Evolutionary conservation across 2,797 vertebrate genomes (phyloP), one percentile per base, ranked within the genome.

Genomic region (Graptemys geographica): DNA sequence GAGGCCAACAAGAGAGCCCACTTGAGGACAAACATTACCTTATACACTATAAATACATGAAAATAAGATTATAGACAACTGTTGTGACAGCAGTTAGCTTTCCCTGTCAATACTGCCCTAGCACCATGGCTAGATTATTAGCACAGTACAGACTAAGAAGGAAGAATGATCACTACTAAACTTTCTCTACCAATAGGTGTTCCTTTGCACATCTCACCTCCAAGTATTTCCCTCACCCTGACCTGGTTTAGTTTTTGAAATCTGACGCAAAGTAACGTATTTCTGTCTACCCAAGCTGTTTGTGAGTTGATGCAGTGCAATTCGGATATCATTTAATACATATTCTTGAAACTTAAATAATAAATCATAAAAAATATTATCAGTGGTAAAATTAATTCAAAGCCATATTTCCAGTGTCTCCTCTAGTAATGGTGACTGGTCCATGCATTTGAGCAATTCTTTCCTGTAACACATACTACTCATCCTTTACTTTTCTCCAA

Each of bases 41-140:
- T 80, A 23, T 44, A 49, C 85, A 55, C 97, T 96, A 96, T 96
- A 97, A 97, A 97, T 96, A 97, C n/a, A 33, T 37, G 87, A 93
- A 97, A 96, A 95, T 91, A 92, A 96, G 96, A 97, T 97, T 94
- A 96, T 94, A 96, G 89, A 94, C 84, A 92, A 95, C 92, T 89
- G 84, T 88, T 92, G 96, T 89, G 94, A 84, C 92, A 96, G 86
- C 96, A 90, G 79, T 92, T 89, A 88, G 92, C 81, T 96, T 83
- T 79, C 84, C 92, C 19, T 89, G 83, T 92, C 92, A 90, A 76
- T 90, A 89, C 57, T 2, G 57, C 91, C 33, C 90, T 62, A 49
- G 31, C 51, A 5, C 90, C 31, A 88, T 87, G 65, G 85, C 74
- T 81, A 4, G 72, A 37, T 56, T 95, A 92, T 92, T 13, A 83